Percentiles rank a stretch among this genome's conserved stretches.
Conservation (phyloP, 2,888 invertebrate species). For the Ceratothoa steindachneri region DNA sequence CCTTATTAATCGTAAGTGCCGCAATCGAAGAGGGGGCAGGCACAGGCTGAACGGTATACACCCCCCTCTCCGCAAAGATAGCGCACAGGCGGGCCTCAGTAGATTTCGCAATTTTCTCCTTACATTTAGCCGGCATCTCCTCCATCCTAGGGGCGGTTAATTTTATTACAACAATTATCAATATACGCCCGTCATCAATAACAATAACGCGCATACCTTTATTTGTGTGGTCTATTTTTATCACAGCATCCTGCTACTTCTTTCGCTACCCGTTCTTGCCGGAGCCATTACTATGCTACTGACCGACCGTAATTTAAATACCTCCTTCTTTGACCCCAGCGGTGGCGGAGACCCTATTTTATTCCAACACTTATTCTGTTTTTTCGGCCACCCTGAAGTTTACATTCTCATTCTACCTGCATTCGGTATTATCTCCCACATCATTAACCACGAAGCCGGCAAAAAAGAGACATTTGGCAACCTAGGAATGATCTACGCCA, state of each 20-base stretch:
- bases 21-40: slow-evolving; percentile 76
- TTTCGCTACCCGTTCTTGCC: slow-evolving; percentile 71
- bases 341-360: slow-evolving; percentile 76
- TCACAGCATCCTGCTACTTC: slow-evolving; percentile 64
- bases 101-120: slow-evolving; percentile 70
- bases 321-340: slow-evolving; percentile 73
- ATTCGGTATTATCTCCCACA: slow-evolving; percentile 76
- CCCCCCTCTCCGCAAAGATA: slow-evolving; percentile 63
- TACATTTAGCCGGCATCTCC: slow-evolving; percentile 69
- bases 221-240: slow-evolving; percentile 69
- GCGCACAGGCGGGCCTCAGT: slow-evolving; percentile 70
- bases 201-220: slow-evolving; percentile 64
- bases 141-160: slow-evolving; percentile 73
- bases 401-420: slow-evolving; percentile 80
- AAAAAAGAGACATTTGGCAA: slow-evolving; percentile 71
- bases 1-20: slow-evolving; percentile 66
- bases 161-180: slow-evolving; percentile 72
- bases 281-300: slow-evolving; percentile 75
- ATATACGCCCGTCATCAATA: slow-evolving; percentile 64
- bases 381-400: slow-evolving; percentile 82
- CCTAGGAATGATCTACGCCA: slow-evolving; percentile 77
- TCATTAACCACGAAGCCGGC: slow-evolving; percentile 69
- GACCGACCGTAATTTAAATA: slow-evolving; percentile 75
- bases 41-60: too few species aligned
- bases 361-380: slow-evolving; percentile 81